Base-by-base conservation (phyloP, 1,140 invertebrate species). In the Heliconius congener region DNA sequence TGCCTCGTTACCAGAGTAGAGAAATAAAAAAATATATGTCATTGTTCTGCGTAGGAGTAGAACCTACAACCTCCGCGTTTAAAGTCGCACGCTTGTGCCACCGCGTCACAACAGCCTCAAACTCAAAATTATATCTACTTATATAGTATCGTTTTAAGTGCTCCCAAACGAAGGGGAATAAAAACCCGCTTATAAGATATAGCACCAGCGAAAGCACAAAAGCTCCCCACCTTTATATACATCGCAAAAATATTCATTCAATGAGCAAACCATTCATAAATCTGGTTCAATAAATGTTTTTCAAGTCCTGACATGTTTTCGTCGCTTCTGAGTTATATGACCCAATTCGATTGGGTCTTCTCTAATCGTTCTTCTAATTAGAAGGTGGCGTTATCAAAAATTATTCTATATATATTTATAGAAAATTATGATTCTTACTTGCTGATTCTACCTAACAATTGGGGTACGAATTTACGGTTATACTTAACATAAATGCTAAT, bases 261-360 rank as follows among this genome's bases (percentile, higher is more conserved):
- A 30, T 13, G 60, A 30, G 60, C 60, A 30, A 30, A 30, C 60
- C 60, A 77, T 81, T 78, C 82, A 80, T 81, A 76, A 73, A 70
- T 78, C 46, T 60, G 73, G 74, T 78, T 76, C 73, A 52, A 78
- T 76, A 66, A 78, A 77, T 77, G 57, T 72, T 74, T 76, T 78
- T 66, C 57, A 39, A 34, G 6, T 60, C 13, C 27, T 57, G 16
- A 37, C 46, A 71, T 71, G 46, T 77, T 39, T 77, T 71, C 60
- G 66, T 42, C 9, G 50, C 18, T 74, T 52, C 6, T 57, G 39
- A 74, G 73, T 60, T 74, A 74, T 74, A 27, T 57, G 27, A 60
- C 30, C 50, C 19, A 34, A n/a, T 74, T 55, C 37, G 52, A 74
- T 74, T 57, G 37, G 50, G 52, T 74, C 39, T 60, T 57, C 27